A percentile compares a stretch with the other conserved stretches of the same genome.
Evolutionary conservation across 2,888 invertebrate genomes (phyloP).

Genomic region (Syrista parreyssii): DNA sequence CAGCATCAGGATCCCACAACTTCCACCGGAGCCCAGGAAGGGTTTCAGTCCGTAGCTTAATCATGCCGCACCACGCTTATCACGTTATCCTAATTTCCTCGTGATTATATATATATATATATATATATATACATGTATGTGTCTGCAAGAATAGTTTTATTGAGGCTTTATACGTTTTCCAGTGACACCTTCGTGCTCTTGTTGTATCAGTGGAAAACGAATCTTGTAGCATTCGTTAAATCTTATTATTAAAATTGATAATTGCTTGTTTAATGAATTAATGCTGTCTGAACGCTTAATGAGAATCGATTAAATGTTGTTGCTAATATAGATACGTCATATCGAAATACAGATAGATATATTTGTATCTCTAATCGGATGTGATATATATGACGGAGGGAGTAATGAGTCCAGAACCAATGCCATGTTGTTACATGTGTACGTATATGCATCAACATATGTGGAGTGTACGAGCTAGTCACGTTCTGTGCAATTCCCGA

Average conservation of each 20-base stretch:
- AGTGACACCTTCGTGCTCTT: background rate
- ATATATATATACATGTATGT: too few species aligned
- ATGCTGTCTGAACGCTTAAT: background rate
- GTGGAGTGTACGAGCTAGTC: background rate
- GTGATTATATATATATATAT: conserved; percentile 26
- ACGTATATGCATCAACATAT: background rate
- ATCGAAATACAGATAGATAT: background rate
- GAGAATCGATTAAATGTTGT: background rate
- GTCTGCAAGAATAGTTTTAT: background rate
- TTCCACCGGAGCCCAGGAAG: conserved; percentile 2
- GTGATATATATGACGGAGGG: background rate
- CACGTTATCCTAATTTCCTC: conserved; percentile 39
- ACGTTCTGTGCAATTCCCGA: background rate
- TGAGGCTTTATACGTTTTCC: background rate
- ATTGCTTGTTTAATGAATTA: background rate
- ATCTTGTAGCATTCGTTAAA: background rate
- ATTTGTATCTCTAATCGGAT: background rate
- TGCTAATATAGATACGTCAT: background rate
- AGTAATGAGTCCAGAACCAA: background rate
- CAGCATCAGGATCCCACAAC: conserved; percentile 5
- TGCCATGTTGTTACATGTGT: background rate
- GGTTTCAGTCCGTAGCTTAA: conserved; percentile 27
- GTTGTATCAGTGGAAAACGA: background rate
- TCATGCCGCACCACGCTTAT: conserved; percentile 23
- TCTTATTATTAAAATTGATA: background rate